These are phyloP conservation scores for Myathropa florea DNA, from an alignment of 2,888 invertebrate species.

Conservation along the genomic window DNA sequence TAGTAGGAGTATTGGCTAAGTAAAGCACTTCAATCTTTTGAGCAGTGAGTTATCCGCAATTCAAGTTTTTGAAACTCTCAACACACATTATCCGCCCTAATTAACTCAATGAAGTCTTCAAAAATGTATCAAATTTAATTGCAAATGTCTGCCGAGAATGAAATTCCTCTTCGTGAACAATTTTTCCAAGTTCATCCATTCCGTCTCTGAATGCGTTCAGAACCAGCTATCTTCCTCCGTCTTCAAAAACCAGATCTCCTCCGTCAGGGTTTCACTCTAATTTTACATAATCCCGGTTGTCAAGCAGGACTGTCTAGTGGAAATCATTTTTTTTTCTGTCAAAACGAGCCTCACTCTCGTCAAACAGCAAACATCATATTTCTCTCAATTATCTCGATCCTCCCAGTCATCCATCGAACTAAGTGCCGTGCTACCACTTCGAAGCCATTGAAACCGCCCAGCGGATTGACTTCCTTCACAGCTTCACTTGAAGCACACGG, in stretches of 20 bases:
- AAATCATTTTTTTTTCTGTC: neutral
- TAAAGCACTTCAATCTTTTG: too few species aligned
- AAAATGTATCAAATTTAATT: too few species aligned
- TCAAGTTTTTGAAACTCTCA: too few species aligned
- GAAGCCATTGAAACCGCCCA: slow-evolving; percentile 29
- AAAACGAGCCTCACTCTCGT: neutral
- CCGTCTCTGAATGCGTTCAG: neutral
- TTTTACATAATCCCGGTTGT: neutral
- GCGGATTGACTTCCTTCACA: slow-evolving; percentile 45
- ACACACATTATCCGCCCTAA: too few species aligned
- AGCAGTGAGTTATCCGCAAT: too few species aligned
- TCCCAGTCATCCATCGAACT: neutral
- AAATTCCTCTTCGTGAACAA: neutral
- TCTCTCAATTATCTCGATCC: neutral
- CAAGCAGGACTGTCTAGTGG: neutral
- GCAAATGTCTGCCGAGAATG: too few species aligned
- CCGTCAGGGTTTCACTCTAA: neutral
- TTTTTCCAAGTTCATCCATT: neutral
- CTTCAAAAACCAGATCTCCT: neutral
- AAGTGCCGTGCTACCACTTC: neutral
- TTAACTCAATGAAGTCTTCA: too few species aligned
- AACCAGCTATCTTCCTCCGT: neutral
- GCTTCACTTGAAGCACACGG: slow-evolving; percentile 57
- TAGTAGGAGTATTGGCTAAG: too few species aligned
- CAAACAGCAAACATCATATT: neutral